A percentile compares a stretch with the other conserved stretches of the same genome.
These are phyloP conservation scores for Aleiodes testaceus DNA, from an alignment of 2,888 invertebrate genomes.

Conservation along the genomic window DNA sequence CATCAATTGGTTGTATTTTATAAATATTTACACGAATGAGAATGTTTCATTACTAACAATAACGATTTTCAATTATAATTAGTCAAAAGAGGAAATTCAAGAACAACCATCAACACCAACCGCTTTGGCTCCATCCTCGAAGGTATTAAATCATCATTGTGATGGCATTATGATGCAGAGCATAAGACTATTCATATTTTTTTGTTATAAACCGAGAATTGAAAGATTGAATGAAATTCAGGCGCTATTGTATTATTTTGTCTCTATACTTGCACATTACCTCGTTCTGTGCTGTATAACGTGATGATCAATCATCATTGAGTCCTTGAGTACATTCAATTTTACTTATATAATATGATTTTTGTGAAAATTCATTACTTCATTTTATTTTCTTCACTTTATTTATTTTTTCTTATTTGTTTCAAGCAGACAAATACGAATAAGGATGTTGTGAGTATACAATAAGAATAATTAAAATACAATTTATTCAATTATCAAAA, in stretches of 20 bases:
- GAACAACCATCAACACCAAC: slow-evolving; percentile 66
- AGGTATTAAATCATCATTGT: slow-evolving; percentile 57
- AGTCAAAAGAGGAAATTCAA: slow-evolving; percentile 66
- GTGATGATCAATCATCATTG: slow-evolving; percentile 20
- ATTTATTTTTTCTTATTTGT: slow-evolving; percentile 44
- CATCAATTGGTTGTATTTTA: background rate
- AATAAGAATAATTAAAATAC: no score
- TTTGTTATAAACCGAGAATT: background rate
- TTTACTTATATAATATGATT: slow-evolving; percentile 32
- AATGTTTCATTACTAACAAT: slow-evolving; percentile 15
- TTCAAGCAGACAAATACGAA: slow-evolving; percentile 58
- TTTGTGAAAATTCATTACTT: slow-evolving; percentile 14
- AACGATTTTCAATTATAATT: slow-evolving; percentile 39
- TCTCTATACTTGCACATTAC: slow-evolving; percentile 7
- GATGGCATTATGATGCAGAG: slow-evolving; percentile 1
- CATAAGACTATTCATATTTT: background rate
- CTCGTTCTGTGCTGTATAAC: slow-evolving; percentile 5
- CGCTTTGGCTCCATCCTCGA: slow-evolving; percentile 61
- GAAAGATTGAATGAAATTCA: background rate
- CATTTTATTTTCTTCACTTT: slow-evolving; percentile 32
- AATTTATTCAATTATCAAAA: no score
- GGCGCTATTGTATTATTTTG: background rate
- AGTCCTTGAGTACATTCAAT: slow-evolving; percentile 25
- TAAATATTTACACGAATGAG: background rate
- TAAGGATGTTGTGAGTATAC: slow-evolving; percentile 65